These are phyloP conservation scores for Peromyscus leucopus DNA, from an alignment of 2,113 vertebrate genomes.

Conservation along the genomic window DNA sequence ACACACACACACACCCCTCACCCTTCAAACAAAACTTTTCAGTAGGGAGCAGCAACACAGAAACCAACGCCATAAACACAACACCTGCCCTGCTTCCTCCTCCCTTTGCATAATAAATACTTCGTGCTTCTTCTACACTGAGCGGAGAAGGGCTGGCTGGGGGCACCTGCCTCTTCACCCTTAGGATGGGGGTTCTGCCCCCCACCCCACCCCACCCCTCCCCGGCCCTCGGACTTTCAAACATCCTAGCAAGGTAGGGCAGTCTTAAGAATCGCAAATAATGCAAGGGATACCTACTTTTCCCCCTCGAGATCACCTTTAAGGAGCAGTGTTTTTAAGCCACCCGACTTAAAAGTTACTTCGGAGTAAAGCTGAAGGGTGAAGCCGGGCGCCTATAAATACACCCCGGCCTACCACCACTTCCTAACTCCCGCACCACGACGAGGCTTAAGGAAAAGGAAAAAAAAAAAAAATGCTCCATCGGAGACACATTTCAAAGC, in stretches of 20 bases:
- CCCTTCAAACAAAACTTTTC: constrained; percentile 64
- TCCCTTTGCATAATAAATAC: constrained; percentile 24
- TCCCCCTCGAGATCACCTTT: background rate
- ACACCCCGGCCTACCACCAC: background rate
- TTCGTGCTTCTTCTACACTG: background rate
- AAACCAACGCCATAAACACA: background rate
- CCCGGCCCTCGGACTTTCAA: background rate
- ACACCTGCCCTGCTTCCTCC: constrained; percentile 46
- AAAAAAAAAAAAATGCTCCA: background rate
- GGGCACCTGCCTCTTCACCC: constrained; percentile 64
- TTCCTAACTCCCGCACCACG: background rate
- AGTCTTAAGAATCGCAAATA: background rate
- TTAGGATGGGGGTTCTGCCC: background rate
- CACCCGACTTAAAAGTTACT: constrained; percentile 43
- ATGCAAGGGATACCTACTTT: background rate
- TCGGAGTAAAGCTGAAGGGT: background rate
- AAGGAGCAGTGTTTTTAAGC: background rate
- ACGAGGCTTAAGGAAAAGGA: background rate
- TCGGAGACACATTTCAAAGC: background rate
- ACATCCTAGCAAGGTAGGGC: background rate
- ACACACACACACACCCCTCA: background rate
- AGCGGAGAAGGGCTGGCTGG: background rate
- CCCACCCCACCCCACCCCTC: too few species aligned
- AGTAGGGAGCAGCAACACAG: constrained; percentile 21
- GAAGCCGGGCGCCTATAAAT: background rate